A percentile compares a stretch with the other conserved stretches of the same genome.
These are phyloP conservation scores for Calycopis cecrops DNA, from an alignment of 1,140 invertebrate species.

Conservation along the genomic window DNA sequence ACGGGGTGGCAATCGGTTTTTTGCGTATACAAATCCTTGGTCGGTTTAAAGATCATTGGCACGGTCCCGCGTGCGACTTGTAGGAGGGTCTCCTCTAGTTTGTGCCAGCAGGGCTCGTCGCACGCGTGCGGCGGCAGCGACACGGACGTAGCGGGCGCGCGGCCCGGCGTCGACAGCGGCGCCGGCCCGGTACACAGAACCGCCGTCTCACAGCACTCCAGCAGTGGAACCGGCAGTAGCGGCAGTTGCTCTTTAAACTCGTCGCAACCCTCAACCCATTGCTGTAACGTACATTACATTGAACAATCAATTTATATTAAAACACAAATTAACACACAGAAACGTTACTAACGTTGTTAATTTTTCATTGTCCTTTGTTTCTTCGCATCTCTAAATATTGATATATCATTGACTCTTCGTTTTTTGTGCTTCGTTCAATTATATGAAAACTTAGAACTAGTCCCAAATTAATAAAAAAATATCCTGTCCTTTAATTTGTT, in stretches of 20 bases:
- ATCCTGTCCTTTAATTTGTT: too few relatives aligned
- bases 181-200: slow-evolving; percentile 78
- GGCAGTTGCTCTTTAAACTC: slow-evolving; percentile 72
- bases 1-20: slow-evolving; percentile 81
- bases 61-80: slow-evolving; percentile 80
- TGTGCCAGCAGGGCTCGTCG: slow-evolving; percentile 77
- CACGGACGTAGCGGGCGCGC: slow-evolving; percentile 58
- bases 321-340: slow-evolving; percentile 5
- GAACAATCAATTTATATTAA: slow-evolving; percentile 1
- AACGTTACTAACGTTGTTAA: too few relatives aligned
- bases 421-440: too few relatives aligned
- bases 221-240: slow-evolving; percentile 80
- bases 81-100: slow-evolving; percentile 87
- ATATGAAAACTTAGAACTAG: too few relatives aligned
- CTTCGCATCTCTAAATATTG: too few relatives aligned
- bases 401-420: too few relatives aligned
- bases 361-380: too few relatives aligned
- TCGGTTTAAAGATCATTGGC: slow-evolving; percentile 87
- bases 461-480: too few relatives aligned
- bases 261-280: slow-evolving; percentile 73
- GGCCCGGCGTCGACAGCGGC: slow-evolving; percentile 65
- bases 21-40: slow-evolving; percentile 82
- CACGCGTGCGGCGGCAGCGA: slow-evolving; percentile 30
- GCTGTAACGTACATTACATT: slow-evolving; percentile 34
- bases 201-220: slow-evolving; percentile 80